Conservation (phyloP, 1,140 invertebrate genomes). For the Dreissena rostriformis region DNA sequence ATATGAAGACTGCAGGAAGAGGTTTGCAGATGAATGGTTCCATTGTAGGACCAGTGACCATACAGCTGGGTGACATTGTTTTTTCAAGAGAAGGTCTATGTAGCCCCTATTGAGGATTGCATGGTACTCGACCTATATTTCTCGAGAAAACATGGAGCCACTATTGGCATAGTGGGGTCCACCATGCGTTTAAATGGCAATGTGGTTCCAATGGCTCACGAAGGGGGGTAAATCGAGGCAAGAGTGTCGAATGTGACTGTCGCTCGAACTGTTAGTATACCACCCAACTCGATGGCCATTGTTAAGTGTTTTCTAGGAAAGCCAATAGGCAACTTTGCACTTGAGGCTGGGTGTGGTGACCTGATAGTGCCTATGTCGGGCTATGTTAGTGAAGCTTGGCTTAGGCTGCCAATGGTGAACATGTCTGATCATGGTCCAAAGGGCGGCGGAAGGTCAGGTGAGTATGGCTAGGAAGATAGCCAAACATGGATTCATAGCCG, state of each 20-base stretch:
- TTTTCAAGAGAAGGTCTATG: conserved; percentile 8
- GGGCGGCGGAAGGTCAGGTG: conserved; percentile 13
- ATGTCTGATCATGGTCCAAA: conserved; percentile 1
- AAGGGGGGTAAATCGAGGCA: neutral
- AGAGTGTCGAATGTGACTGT: conserved; percentile 17
- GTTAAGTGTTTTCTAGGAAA: neutral
- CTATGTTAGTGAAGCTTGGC: neutral
- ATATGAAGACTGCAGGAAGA: neutral
- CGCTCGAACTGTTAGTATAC: neutral
- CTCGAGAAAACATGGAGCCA: neutral
- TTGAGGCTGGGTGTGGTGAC: neutral
- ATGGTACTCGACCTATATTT: conserved; percentile 17
- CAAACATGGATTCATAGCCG: too few relatives aligned
- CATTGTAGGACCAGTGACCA: neutral
- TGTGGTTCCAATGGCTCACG: neutral
- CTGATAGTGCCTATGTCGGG: neutral
- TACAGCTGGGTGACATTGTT: neutral
- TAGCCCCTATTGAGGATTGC: conserved; percentile 12
- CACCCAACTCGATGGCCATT: conserved; percentile 1
- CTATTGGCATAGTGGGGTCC: neutral
- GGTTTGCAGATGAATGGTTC: neutral
- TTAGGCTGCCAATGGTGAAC: neutral
- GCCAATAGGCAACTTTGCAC: neutral
- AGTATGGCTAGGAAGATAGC: too few relatives aligned
- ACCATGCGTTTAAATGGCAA: neutral